Base-by-base conservation (phyloP, 2,888 invertebrate species). In the Beris morrisii region DNA sequence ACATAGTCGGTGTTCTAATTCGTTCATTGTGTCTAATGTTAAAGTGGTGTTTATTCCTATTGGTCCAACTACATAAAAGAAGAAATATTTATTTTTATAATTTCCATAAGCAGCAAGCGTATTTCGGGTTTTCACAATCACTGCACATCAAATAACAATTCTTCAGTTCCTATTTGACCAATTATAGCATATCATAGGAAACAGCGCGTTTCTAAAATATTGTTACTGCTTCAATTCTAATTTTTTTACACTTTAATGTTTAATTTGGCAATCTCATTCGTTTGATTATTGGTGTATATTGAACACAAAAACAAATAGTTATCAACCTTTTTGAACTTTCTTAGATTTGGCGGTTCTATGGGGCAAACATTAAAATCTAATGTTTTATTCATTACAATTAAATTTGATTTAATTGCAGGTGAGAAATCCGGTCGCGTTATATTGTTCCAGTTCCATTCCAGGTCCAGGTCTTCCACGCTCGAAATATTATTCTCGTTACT, bases 1-100 rank as follows among this genome's bases (percentile, higher is more conserved):
- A 73, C 87, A 86, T 71, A 80, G 74, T 70, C 83, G 83, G 72
- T 83, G 84, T 76, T 91, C 91, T 71, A 93, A 85, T 69, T 83
- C 80, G 64, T 89, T 84, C 13, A 89, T 81, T 64, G 90, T 87
- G 73, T 88, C 79, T 48, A 87, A 85, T 4, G 38, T 3, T 38
- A 38, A 38, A 5, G 86, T 85, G 77, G 85, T 87, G 70, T 86
- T 85, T 52, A 90, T 88, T 67, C 83, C 82, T 70, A 92, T 79
- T 63, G 89, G 88, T 67, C 92, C 91, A 71, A 84, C 89, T 87
- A 75, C 48, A 72, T 66, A 64, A 63, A 57, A 69, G 45, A 61
- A 64, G 38, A 38, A 22, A 22, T 22, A 22, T 22, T 22, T 22
- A 22, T 22, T 22, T 22, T 22, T 22, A 22, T 22, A 22, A 22